A percentile compares a stretch with the other conserved stretches of the same genome.
Conservation (phyloP, 2,113 vertebrate species). For the Noctilio leporinus region DNA sequence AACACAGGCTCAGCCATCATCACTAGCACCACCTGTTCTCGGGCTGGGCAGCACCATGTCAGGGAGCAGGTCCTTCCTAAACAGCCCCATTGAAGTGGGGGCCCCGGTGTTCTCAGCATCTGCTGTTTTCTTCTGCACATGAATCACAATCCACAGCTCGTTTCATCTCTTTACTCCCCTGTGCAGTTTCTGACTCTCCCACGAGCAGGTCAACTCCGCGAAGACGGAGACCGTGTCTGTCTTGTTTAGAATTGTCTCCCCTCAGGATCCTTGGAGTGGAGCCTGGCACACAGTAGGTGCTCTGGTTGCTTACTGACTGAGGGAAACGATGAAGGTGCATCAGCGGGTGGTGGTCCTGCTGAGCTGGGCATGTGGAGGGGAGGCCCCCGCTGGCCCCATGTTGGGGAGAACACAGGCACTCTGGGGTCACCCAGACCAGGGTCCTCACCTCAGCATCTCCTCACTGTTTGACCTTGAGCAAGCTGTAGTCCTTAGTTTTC, state of each 20-base stretch:
- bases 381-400: not conserved
- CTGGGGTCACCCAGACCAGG: not conserved
- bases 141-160: not conserved
- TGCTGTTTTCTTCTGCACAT: not conserved
- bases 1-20: not conserved
- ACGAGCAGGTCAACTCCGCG: not conserved
- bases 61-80: not conserved
- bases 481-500: not conserved
- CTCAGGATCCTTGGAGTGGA: not conserved
- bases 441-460: not conserved
- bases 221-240: not conserved
- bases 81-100: not conserved
- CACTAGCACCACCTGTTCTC: not conserved
- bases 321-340: not conserved
- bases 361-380: not conserved
- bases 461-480: not conserved
- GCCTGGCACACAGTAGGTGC: not conserved
- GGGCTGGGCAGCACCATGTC: not conserved
- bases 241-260: not conserved
- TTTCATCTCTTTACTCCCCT: not conserved
- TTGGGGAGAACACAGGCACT: not conserved
- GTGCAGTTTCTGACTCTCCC: conserved; percentile 21
- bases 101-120: not conserved
- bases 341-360: not conserved
- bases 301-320: accelerated